These are phyloP conservation scores for Conopomorpha cramerella DNA, from an alignment of 1,140 invertebrate genomes.

Conservation along the genomic window DNA sequence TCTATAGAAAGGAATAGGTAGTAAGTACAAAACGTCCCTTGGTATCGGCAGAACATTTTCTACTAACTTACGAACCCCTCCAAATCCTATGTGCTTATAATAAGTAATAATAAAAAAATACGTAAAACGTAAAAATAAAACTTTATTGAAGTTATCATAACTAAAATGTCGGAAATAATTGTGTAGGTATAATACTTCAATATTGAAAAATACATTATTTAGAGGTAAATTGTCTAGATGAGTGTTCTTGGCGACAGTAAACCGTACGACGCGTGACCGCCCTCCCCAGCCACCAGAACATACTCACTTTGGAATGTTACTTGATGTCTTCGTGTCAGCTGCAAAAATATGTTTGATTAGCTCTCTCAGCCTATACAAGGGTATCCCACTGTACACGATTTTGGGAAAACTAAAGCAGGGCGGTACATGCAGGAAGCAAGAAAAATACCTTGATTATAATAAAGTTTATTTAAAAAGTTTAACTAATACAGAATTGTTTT, in stretches of 20 bases:
- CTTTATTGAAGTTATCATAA: constrained; percentile 43
- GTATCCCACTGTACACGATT: neutral
- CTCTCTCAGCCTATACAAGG: too few relatives aligned
- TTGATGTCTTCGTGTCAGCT: constrained; percentile 45
- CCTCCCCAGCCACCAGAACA: constrained; percentile 12
- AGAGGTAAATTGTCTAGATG: constrained; percentile 2
- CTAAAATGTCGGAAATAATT: constrained; percentile 21
- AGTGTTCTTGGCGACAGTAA: constrained; percentile 2
- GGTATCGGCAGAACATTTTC: too few relatives aligned
- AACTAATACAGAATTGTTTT: neutral
- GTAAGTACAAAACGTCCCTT: too few relatives aligned
- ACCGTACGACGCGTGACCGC: constrained; percentile 13
- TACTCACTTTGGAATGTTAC: constrained; percentile 52
- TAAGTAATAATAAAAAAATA: constrained; percentile 19
- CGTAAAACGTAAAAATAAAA: constrained; percentile 46
- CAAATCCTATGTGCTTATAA: too few relatives aligned
- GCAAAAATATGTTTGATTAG: constrained; percentile 42
- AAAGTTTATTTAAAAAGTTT: neutral
- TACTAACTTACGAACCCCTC: too few relatives aligned
- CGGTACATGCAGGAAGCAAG: neutral
- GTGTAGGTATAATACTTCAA: constrained; percentile 19
- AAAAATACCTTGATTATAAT: neutral
- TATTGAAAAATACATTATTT: constrained; percentile 8
- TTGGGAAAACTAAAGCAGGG: neutral
- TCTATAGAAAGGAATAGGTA: too few relatives aligned